Evolutionary conservation across 2,797 vertebrate genomes (phyloP), one percentile per base, ranked within the genome.

Genomic region (Diceros bicornis): DNA sequence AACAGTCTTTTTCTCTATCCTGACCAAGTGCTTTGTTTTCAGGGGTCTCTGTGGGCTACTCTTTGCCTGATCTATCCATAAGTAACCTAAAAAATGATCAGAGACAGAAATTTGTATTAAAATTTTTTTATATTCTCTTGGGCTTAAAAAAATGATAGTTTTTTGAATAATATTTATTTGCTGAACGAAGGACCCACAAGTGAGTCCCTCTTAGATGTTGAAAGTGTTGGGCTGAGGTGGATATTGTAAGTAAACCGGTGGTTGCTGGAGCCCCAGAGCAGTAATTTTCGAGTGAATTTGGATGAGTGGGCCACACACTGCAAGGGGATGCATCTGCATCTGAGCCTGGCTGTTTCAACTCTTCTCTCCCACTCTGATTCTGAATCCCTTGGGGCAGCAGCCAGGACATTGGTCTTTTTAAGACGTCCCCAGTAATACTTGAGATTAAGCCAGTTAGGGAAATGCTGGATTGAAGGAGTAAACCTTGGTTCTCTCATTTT

Each of bases 91-190:
- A 52, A 79, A 91, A 89, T 64, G n/a, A 78, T 62, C 71, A 89
- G 41, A 78, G 62, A 68, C 74, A 96, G 89, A 75, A 69, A 71
- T 92, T 69, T 82, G n/a, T 52, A 50, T 47, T 85, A 47, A 85
- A 66, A 10, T 0, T 12, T 37, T 79, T 84, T 55, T 44, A 7
- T 62, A 44, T 2, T 86, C 62, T 93, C 61, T 68, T 12, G 21
- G 27, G 27, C 14, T 93, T 74, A 41, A 86, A 78, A 11, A 11
- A 55, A 1, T 4, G 32, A 23, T 27, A 50, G 55, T 25, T 57
- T 72, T 66, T 66, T 69, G 61, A 84, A 59, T 64, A 86, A 57
- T 34, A 59, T 50, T 64, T 50, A 71, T 83, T 82, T 69, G 37
- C 62, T 29, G 32, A 89, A 20, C 23, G 55, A 69, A 69, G 32